Conservation (phyloP, 2,797 vertebrate species). For the Danio albolineatus region DNA sequence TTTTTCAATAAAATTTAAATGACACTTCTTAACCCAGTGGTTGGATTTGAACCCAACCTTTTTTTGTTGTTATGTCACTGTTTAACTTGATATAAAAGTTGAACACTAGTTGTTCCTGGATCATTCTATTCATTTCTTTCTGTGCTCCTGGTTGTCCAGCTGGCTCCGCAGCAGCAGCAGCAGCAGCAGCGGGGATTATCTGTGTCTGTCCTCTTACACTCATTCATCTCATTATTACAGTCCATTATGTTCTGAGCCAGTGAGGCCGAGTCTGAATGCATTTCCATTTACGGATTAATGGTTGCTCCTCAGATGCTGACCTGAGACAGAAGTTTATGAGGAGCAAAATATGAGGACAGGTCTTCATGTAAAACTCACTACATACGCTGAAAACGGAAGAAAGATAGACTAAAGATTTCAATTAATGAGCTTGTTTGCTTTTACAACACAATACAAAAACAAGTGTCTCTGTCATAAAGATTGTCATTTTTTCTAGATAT, state of each 20-base stretch:
- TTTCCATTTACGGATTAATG: conserved; percentile 57
- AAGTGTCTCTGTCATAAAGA: no score
- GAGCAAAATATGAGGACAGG: neutral
- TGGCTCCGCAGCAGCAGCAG: conserved; percentile 5
- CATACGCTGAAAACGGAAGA: neutral
- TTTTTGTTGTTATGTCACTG: neutral
- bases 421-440: neutral
- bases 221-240: conserved; percentile 46
- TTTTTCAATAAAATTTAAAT: no score
- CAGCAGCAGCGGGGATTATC: conserved; percentile 50
- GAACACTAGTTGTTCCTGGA: neutral
- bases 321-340: neutral
- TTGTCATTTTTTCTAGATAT: no score
- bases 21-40: neutral
- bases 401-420: neutral
- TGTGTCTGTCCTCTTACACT: conserved; percentile 41
- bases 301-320: conserved; percentile 35
- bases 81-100: neutral
- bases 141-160: conserved; percentile 22
- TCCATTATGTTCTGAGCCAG: conserved; percentile 49
- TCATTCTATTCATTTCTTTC: neutral
- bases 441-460: neutral
- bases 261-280: conserved; percentile 19
- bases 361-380: conserved; percentile 24
- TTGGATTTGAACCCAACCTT: neutral